These are phyloP conservation scores for Sycophila sp. DNA, from an alignment of 1,140 invertebrate species.

Conservation along the genomic window DNA sequence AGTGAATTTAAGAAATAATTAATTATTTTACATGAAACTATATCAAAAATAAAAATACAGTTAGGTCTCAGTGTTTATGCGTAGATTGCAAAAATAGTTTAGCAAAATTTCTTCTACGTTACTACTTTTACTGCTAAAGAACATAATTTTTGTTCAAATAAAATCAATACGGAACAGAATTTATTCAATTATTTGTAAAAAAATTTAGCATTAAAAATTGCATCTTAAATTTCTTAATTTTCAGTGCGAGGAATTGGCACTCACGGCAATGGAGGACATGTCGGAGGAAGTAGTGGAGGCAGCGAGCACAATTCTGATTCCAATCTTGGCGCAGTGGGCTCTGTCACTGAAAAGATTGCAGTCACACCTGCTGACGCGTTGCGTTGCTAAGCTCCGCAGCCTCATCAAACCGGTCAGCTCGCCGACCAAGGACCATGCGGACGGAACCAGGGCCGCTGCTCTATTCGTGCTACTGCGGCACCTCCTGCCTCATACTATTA, in stretches of 20 bases:
- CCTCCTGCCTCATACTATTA: slow-evolving; percentile 67
- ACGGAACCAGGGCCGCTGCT: slow-evolving; percentile 52
- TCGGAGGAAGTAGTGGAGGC: slow-evolving; percentile 66
- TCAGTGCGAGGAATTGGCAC: slow-evolving; percentile 70
- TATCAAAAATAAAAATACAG: neutral
- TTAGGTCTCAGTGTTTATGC: too few relatives aligned
- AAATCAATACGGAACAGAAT: too few relatives aligned
- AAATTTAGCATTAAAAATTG: too few relatives aligned
- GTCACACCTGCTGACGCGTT: slow-evolving; percentile 59
- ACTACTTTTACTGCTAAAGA: too few relatives aligned
- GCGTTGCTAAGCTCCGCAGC: slow-evolving; percentile 55
- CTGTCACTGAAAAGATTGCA: slow-evolving; percentile 67
- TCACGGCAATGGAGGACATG: slow-evolving; percentile 68
- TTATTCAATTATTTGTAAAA: too few relatives aligned
- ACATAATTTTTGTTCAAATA: too few relatives aligned
- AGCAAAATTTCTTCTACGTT: too few relatives aligned
- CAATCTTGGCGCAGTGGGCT: slow-evolving; percentile 74
- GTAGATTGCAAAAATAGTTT: too few relatives aligned
- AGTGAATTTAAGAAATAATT: neutral
- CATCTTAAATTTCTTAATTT: slow-evolving; percentile 43
- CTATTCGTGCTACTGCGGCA: slow-evolving; percentile 62
- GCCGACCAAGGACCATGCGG: slow-evolving; percentile 54
- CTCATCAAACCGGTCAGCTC: slow-evolving; percentile 52
- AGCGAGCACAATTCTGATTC: slow-evolving; percentile 64
- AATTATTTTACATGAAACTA: neutral